A percentile compares a stretch with the other conserved stretches of the same genome.
phyloP scores from a whole-genome alignment of 2,797 vertebrate species.

The Coracias cyanogaster region DNA sequence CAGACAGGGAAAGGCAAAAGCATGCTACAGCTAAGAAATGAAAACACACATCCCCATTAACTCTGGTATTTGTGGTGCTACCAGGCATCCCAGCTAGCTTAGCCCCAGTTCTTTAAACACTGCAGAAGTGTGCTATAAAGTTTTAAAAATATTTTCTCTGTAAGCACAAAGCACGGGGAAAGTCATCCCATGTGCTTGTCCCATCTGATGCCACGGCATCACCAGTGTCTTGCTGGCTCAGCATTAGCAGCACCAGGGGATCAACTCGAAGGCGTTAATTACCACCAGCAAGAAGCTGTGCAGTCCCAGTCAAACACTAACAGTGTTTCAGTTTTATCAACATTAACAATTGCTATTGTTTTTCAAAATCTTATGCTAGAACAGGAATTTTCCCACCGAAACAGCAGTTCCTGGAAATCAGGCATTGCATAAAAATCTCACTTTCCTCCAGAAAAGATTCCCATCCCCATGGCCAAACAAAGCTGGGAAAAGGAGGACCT shows the following conservation, averaged over 20 bases:
- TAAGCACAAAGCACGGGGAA: not conserved
- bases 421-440: not conserved
- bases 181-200: not conserved
- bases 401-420: not conserved
- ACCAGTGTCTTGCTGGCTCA: rapidly evolving
- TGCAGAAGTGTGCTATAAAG: not conserved
- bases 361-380: not conserved
- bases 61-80: not conserved
- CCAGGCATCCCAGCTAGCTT: not conserved
- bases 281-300: not conserved
- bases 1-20: not conserved
- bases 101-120: not conserved
- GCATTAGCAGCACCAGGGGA: not conserved
- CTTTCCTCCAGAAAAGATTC: not conserved
- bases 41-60: not conserved
- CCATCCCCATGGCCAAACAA: not conserved
- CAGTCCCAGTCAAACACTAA: not conserved
- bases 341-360: rapidly evolving
- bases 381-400: not conserved
- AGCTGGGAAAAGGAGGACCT: not conserved
- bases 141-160: not conserved
- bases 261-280: not conserved
- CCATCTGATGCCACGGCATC: not conserved
- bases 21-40: rapidly evolving
- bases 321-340: not conserved